A percentile compares a stretch with the other conserved stretches of the same genome.
phyloP scores from a whole-genome alignment of 92 coral and sea anemone species.

The Galaxea fascicularis region DNA sequence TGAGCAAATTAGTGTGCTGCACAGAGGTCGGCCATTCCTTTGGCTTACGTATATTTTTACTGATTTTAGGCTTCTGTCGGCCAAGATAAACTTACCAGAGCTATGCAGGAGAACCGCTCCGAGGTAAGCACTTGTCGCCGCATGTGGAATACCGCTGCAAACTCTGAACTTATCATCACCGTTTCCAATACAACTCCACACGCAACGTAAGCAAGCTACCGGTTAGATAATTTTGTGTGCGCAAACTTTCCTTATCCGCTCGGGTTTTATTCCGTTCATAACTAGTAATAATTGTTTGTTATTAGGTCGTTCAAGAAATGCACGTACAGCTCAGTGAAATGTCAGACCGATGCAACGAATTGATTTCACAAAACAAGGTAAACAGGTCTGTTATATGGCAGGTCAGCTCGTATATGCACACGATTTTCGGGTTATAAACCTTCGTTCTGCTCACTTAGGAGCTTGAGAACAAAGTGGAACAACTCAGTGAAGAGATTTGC shows the following conservation, averaged over 20 bases:
- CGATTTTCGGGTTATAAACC: neutral
- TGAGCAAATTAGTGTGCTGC: no score
- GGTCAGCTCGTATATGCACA: neutral
- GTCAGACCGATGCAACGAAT: conserved; percentile 60
- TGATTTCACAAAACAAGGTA: conserved; percentile 71
- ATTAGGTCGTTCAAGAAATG: conserved; percentile 74
- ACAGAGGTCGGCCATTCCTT: no score
- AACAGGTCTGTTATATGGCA: neutral
- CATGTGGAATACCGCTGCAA: neutral
- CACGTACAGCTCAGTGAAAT: conserved; percentile 75
- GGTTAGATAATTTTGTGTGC: neutral
- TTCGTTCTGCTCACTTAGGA: conserved; percentile 30
- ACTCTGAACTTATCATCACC: neutral
- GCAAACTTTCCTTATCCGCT: no score
- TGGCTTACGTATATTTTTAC: no score
- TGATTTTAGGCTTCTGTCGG: conserved; percentile 39
- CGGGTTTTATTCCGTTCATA: no score
- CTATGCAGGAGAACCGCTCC: conserved; percentile 57
- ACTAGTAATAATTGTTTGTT: neutral
- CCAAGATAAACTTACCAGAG: conserved; percentile 39
- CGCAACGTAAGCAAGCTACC: no score
- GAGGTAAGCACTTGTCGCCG: conserved; percentile 10
- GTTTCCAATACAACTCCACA: no score
- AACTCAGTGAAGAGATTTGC: conserved; percentile 74
- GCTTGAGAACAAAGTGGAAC: conserved; percentile 69